phyloP scores from a whole-genome alignment of 2,888 invertebrate genomes.

The Diaprepes abbreviatus region DNA sequence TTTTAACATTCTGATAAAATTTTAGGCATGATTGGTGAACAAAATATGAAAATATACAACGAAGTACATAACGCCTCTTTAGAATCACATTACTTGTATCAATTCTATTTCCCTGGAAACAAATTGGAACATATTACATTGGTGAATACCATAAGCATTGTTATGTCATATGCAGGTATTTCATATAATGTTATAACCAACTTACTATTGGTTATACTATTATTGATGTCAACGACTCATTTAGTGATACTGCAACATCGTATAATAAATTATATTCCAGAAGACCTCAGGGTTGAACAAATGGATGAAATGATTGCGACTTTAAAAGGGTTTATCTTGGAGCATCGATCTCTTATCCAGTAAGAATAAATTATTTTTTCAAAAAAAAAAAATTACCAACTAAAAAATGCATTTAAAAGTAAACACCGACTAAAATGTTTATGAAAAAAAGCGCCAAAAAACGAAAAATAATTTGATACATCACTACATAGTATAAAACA shows the following conservation, averaged over 20 bases:
- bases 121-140: constrained; percentile 19
- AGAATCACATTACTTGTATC: constrained; percentile 33
- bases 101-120: constrained; percentile 12
- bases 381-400: too few species aligned
- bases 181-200: constrained; percentile 14
- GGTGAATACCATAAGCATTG: not conserved
- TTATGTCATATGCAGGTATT: constrained; percentile 10
- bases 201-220: constrained; percentile 7
- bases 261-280: constrained; percentile 17
- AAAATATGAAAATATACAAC: constrained; percentile 13
- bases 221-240: constrained; percentile 21
- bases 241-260: constrained; percentile 23
- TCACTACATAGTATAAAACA: too few species aligned
- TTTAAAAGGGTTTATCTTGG: constrained; percentile 6
- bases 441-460: too few species aligned
- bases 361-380: not conserved
- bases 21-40: too few species aligned
- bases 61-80: not conserved
- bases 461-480: too few species aligned
- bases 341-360: constrained; percentile 28
- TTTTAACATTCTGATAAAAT: too few species aligned
- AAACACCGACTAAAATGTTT: too few species aligned
- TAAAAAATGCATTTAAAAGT: too few species aligned
- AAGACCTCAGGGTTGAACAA: not conserved
- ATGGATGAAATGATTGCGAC: constrained; percentile 1